A percentile compares a stretch with the other conserved stretches of the same genome.
phyloP scores from a whole-genome alignment of 2,888 invertebrate species.

The Blastobasis lacticolella region DNA sequence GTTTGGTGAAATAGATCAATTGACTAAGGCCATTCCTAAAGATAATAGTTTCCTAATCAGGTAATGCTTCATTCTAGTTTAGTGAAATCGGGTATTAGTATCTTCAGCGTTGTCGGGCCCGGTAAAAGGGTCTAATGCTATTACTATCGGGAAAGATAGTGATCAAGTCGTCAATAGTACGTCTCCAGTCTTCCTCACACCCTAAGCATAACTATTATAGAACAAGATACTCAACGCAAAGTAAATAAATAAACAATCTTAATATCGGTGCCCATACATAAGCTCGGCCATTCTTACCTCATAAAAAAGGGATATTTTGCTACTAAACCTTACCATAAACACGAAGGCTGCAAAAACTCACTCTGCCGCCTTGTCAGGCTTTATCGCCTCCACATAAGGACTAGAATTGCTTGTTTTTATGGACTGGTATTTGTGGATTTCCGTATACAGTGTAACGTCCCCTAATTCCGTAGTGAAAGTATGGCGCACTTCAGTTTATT shows the following conservation, averaged over 20 bases:
- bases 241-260: conserved; percentile 53
- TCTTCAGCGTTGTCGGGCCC: too few relatives aligned
- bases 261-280: conserved; percentile 56
- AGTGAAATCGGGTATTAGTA: too few relatives aligned
- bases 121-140: too few relatives aligned
- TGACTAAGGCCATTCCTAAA: too few relatives aligned
- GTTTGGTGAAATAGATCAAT: too few relatives aligned
- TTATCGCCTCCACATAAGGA: conserved; percentile 13
- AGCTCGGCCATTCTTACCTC: conserved; percentile 62
- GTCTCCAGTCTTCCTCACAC: conserved; percentile 8
- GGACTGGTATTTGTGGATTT: conserved; percentile 13
- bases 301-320: conserved; percentile 67
- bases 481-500: conserved; percentile 65
- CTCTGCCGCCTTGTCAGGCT: conserved; percentile 10
- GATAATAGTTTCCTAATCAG: too few relatives aligned
- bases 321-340: conserved; percentile 63
- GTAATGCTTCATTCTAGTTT: too few relatives aligned
- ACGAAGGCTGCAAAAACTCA: conserved; percentile 31
- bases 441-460: conserved; percentile 40
- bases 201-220: conserved; percentile 20
- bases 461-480: conserved; percentile 64
- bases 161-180: background rate
- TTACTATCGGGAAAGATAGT: too few relatives aligned
- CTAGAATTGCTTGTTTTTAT: too few relatives aligned
- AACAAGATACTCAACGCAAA: conserved; percentile 21